Percentiles rank a stretch among this genome's conserved stretches.
These are phyloP conservation scores for Paramisgurnus dabryanus DNA, from an alignment of 2,113 vertebrate species.

Conservation along the genomic window DNA sequence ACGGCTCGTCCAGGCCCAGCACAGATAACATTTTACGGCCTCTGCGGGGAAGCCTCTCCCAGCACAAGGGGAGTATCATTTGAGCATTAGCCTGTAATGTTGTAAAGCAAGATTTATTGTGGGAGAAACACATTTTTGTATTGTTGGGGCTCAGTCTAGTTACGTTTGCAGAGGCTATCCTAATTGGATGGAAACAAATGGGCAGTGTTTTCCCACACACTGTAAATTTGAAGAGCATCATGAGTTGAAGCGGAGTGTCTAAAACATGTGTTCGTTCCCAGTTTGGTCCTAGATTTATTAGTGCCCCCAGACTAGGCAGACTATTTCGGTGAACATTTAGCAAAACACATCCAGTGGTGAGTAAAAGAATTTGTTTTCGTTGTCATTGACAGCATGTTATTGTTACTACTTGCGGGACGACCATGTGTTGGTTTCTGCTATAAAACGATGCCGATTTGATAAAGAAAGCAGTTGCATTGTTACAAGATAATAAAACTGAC, in stretches of 20 bases:
- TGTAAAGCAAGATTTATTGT: constrained; percentile 32
- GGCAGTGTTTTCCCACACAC: constrained; percentile 13
- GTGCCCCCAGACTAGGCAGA: neutral
- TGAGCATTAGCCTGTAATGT: constrained; percentile 34
- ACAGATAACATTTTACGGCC: constrained; percentile 59
- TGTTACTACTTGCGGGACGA: neutral
- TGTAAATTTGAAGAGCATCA: neutral
- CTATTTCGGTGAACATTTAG: neutral
- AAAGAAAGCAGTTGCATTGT: neutral
- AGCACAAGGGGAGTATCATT: constrained; percentile 42
- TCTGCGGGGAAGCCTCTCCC: constrained; percentile 46
- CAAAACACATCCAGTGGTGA: neutral
- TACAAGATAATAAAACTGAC: neutral
- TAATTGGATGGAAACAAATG: constrained; percentile 21
- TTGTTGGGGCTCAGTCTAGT: constrained; percentile 23
- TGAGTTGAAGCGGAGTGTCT: neutral
- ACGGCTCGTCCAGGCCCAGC: constrained; percentile 48
- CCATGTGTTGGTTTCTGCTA: neutral
- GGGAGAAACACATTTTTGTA: constrained; percentile 16
- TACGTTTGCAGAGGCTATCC: constrained; percentile 21
- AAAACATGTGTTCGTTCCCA: constrained; percentile 5
- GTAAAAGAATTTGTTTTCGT: neutral
- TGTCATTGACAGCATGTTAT: constrained; percentile 1
- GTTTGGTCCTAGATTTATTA: neutral
- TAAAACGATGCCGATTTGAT: constrained; percentile 7